Evolutionary conservation across 2,888 invertebrate species (phyloP), one percentile per base, ranked within the genome.

Genomic region (Lymantria monacha): DNA sequence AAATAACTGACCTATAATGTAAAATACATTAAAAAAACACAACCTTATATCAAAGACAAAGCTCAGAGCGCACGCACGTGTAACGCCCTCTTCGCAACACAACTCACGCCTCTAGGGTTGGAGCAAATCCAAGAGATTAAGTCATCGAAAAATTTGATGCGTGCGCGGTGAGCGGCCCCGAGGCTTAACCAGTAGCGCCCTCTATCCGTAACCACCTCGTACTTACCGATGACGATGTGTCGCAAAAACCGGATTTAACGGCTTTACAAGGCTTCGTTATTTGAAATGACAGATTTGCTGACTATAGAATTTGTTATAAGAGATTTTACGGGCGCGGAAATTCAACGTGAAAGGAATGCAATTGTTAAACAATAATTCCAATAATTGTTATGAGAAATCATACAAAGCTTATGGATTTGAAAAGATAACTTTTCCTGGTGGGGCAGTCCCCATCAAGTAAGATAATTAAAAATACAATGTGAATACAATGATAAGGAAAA

Each of bases 91-190:
- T 64, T 64, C 49, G 52, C 42, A 47, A 66, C 54, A 46, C 69
- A 57, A 49, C 67, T 65, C 73, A 69, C 73, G 71, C 61, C 54
- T 57, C 62, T 51, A 51, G 58, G 54, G 65, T 66, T 59, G 63
- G 61, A 65, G 63, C 69, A 74, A 76, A 76, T 74, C 74, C 67
- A 67, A 60, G 68, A 77, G 79, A 76, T 77, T 80, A 78, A 75
- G 70, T 74, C 75, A 73, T 80, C 75, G 78, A 75, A 79, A 80
- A 81, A 83, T 79, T 79, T 72, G 77, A 79, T 81, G 82, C 87
- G 85, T 85, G 85, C 78, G 74, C 72, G 70, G 57, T 57, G 66
- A 63, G 70, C 69, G 63, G 71, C 73, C 70, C 53, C 43, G 58
- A 48, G 77, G 83, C 82, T 87, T 83, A 84, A 63, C 65, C 51